Conservation (phyloP, 2,113 vertebrate species). For the Pelecanoides urinatrix region DNA sequence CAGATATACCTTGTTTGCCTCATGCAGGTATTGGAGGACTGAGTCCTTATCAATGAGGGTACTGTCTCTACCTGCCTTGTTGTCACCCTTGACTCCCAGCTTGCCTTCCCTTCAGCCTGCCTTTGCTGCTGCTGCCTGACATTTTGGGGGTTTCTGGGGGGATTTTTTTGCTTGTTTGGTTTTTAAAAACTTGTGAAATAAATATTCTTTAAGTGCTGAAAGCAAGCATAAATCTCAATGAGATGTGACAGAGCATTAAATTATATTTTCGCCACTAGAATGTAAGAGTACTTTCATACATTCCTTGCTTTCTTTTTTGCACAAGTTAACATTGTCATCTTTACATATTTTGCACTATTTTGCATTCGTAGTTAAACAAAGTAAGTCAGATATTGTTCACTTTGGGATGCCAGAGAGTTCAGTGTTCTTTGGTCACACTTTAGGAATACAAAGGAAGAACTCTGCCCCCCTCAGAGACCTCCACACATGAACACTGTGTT, state of each 20-base stretch:
- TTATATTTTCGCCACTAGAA: neutral
- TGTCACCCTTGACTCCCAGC: neutral
- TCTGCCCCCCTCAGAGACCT: neutral
- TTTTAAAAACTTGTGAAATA: neutral
- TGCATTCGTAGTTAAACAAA: neutral
- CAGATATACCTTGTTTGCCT: neutral
- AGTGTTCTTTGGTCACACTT: neutral
- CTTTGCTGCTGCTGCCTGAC: neutral
- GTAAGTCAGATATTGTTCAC: neutral
- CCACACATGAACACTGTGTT: neutral
- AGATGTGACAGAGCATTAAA: neutral
- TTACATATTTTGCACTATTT: neutral
- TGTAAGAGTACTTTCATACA: neutral
- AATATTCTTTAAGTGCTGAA: neutral
- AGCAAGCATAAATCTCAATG: neutral
- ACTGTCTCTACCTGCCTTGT: neutral
- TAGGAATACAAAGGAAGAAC: neutral
- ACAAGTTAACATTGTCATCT: neutral
- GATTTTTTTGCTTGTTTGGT: no score
- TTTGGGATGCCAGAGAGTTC: neutral
- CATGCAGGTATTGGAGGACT: neutral
- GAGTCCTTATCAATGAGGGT: neutral
- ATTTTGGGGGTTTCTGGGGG: no score
- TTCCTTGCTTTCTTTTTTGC: neutral
- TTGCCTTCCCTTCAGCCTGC: neutral